These are phyloP conservation scores for Micromesistius poutassou DNA, from an alignment of 2,797 vertebrate species.

Conservation along the genomic window DNA sequence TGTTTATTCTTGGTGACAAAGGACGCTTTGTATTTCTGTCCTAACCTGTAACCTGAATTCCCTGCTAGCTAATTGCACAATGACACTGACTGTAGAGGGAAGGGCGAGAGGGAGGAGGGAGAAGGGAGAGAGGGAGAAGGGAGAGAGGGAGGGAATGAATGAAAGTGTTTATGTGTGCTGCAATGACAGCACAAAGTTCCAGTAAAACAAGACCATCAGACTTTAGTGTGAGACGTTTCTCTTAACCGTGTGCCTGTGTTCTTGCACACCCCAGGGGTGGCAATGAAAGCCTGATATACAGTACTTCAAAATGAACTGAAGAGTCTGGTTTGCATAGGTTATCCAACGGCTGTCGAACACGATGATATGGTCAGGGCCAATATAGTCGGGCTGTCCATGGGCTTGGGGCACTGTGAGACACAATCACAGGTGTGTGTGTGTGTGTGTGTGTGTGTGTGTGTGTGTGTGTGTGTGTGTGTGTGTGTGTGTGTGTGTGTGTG, in stretches of 20 bases:
- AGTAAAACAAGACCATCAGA: neutral
- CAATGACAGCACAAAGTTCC: neutral
- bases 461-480: neutral
- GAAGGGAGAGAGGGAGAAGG: neutral
- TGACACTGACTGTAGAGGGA: neutral
- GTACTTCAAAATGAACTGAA: neutral
- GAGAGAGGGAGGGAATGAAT: neutral
- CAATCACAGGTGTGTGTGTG: slow-evolving; percentile 6
- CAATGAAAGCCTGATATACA: neutral
- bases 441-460: slow-evolving; percentile 5
- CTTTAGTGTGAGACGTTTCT: neutral
- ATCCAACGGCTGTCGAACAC: too few relatives aligned
- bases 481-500: slow-evolving; percentile 11
- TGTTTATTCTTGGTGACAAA: neutral
- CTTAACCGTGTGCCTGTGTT: neutral
- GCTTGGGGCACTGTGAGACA: neutral
- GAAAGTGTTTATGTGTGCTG: neutral
- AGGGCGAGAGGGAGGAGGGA: neutral
- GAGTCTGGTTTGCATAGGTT: neutral
- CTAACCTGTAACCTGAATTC: slow-evolving; percentile 2
- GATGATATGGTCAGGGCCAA: neutral
- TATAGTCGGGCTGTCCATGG: neutral
- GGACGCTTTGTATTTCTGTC: neutral
- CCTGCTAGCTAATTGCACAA: neutral
- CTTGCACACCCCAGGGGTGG: neutral